Evolutionary conservation across 2,888 invertebrate species (phyloP), one percentile per base, ranked within the genome.

Genomic region (Catonia carolina): DNA sequence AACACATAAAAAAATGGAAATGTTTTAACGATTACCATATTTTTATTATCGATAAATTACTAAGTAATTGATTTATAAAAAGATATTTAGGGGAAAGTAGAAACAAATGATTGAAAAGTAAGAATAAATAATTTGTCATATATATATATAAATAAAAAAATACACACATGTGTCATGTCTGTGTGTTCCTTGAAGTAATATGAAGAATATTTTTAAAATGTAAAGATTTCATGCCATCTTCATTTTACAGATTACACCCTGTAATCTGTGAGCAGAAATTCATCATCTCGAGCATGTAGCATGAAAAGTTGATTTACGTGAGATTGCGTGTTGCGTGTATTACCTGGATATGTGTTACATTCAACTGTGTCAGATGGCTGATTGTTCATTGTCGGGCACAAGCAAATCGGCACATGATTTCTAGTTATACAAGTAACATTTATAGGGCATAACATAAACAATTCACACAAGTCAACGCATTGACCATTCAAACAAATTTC

Each of bases 341-440:
- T 81, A 81, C 81, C 81, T 81, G 81, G 77, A 73, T 75, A 74
- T 69, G 74, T 71, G 72, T 74, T 77, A 77, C 81, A 81, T 74
- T 75, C 76, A 71, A 71, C 66, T 67, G 71, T 68, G 53, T 60
- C 59, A 47, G 62, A 65, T 42, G 70, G 62, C 57, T 59, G 60
- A 57, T 59, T 60, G 60, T 64, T 64, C 74, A 72, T 73, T 71
- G 63, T 72, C 68, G 75, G 73, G 71, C 81, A 81, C 72, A 75
- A 75, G 73, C 81, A 82, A 73, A 76, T 73, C 64, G 78, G 73
- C 67, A 74, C 74, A 70, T 79, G 79, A 66, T 74, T 73, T 61
- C 74, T 69, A 57, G 77, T 76, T 63, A 72, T 72, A 71, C 81
- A 81, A 62, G 69, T 66, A 60, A 74, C 68, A 66, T 71, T 72